Evolutionary conservation across 1,140 invertebrate genomes (phyloP).

Genomic region (Temnothorax curvispinosus): DNA sequence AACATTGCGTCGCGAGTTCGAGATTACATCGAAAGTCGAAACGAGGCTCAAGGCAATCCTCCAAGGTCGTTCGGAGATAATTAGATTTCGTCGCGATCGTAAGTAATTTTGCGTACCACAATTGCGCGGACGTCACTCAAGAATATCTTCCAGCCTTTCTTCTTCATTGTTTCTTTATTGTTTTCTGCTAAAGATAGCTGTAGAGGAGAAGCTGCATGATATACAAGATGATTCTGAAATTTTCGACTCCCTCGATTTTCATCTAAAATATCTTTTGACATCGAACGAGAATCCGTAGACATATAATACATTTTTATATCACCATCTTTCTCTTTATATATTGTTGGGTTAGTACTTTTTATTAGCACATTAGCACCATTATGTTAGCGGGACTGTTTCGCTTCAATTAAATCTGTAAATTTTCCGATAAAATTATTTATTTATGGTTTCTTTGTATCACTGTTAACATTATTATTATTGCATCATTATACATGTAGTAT

Average conservation of each 20-base stretch:
- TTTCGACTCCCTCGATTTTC: background rate
- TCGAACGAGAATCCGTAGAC: background rate
- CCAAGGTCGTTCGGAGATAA: conserved; percentile 66
- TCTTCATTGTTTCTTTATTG: background rate
- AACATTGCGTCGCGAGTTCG: conserved; percentile 66
- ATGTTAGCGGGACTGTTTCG: background rate
- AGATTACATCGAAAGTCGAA: conserved; percentile 57
- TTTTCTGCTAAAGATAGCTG: background rate
- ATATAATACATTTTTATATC: no score
- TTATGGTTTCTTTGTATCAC: background rate
- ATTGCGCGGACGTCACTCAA: background rate
- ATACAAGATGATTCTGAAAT: background rate
- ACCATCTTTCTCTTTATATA: background rate
- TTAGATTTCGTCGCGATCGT: conserved; percentile 64
- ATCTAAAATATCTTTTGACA: background rate
- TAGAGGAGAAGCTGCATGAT: background rate
- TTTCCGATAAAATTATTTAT: background rate
- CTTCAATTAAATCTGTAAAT: background rate
- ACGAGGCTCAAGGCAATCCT: conserved; percentile 43
- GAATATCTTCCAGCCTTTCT: conserved; percentile 12
- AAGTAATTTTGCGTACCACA: conserved; percentile 36
- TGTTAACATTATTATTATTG: conserved; percentile 20
- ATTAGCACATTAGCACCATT: background rate
- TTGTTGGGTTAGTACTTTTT: background rate
- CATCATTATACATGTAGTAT: conserved; percentile 19